phyloP scores from a whole-genome alignment of 2,888 invertebrate genomes.

The Euzetes globulus region DNA sequence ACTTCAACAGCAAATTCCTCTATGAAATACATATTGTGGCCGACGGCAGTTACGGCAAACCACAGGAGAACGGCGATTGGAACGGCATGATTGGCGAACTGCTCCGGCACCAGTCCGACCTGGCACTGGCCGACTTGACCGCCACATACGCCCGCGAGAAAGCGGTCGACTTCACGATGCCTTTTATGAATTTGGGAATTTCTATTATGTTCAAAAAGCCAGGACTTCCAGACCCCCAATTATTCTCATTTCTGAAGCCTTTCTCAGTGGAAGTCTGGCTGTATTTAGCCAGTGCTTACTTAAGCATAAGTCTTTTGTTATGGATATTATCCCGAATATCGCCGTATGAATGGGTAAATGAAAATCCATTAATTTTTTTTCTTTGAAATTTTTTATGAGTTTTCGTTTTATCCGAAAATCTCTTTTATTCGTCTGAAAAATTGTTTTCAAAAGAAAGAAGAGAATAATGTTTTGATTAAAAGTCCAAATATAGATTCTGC shows the following conservation, averaged over 20 bases:
- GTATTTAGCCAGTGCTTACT: constrained; percentile 50
- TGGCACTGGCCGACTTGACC: constrained; percentile 54
- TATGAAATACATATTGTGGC: constrained; percentile 54
- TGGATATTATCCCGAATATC: constrained; percentile 37
- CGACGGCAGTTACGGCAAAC: constrained; percentile 65
- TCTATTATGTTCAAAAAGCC: constrained; percentile 49
- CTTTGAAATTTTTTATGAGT: background rate
- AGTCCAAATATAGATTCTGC: background rate
- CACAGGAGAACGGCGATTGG: constrained; percentile 49
- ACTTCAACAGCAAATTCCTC: constrained; percentile 41
- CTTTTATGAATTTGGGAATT: constrained; percentile 53
- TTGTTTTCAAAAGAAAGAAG: background rate
- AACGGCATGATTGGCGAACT: constrained; percentile 53
- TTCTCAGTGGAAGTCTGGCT: constrained; percentile 48
- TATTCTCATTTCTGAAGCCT: constrained; percentile 53
- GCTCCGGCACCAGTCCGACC: constrained; percentile 50
- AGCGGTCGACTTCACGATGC: constrained; percentile 55
- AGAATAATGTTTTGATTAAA: background rate
- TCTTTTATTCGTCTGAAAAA: background rate
- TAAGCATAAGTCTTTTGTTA: constrained; percentile 44
- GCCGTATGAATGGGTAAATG: constrained; percentile 37
- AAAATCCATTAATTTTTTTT: background rate
- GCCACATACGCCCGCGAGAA: constrained; percentile 53
- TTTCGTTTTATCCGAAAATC: background rate
- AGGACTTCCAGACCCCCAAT: constrained; percentile 49